A percentile compares a stretch with the other conserved stretches of the same genome.
These are phyloP conservation scores for Phrynosoma platyrhinos DNA, from an alignment of 2,113 vertebrate species.

Conservation along the genomic window DNA sequence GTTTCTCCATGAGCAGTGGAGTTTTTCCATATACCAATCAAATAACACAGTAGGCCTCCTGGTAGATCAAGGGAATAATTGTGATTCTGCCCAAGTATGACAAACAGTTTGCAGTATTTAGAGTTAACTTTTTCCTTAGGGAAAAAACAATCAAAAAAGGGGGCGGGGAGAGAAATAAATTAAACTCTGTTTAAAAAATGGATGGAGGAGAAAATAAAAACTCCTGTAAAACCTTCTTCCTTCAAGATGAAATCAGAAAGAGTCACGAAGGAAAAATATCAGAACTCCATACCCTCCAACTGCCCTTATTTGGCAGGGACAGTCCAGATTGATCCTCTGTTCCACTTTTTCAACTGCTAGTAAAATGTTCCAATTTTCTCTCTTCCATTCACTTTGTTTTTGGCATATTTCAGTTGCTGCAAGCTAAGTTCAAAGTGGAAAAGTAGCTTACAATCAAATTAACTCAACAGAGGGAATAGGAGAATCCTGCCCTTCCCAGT, in stretches of 20 bases:
- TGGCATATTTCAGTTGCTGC: too few relatives aligned
- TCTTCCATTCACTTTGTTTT: too few relatives aligned
- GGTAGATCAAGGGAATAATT: not conserved
- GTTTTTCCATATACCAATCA: not conserved
- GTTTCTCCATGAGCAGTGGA: accelerated
- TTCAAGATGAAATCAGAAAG: not conserved
- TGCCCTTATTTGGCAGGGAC: too few relatives aligned
- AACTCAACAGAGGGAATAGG: too few relatives aligned
- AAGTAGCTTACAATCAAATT: too few relatives aligned
- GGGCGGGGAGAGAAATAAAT: too few relatives aligned
- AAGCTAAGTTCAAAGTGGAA: too few relatives aligned
- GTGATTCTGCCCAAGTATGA: not conserved
- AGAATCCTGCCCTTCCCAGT: too few relatives aligned
- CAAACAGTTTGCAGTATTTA: not conserved
- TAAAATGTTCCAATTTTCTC: too few relatives aligned
- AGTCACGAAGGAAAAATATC: not conserved
- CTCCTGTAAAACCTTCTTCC: not conserved
- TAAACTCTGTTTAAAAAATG: not conserved
- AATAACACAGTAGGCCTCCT: not conserved
- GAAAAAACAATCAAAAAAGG: not conserved
- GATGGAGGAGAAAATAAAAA: not conserved
- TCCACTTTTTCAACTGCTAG: too few relatives aligned
- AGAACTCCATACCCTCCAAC: too few relatives aligned
- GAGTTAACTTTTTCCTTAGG: not conserved
- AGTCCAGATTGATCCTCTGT: too few relatives aligned